Percentiles rank a stretch among this genome's conserved stretches.
Conservation (phyloP, 2,113 vertebrate genomes). For the Brachypodius melanocephalos region DNA sequence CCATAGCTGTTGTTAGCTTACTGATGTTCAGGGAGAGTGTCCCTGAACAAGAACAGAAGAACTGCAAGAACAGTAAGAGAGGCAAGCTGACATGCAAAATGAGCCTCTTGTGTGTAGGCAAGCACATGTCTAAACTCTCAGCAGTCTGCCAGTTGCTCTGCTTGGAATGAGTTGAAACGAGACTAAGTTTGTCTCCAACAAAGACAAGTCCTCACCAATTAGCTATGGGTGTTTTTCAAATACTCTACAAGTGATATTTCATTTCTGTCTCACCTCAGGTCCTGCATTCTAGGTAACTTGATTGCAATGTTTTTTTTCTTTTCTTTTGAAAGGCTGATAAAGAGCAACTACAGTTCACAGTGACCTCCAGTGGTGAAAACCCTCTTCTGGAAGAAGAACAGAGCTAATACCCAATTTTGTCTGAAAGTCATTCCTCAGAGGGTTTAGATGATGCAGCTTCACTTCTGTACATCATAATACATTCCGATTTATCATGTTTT, state of each 20-base stretch:
- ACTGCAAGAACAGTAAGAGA: not conserved
- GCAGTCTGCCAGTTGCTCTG: not conserved
- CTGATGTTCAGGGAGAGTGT: not conserved
- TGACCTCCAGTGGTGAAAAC: conserved; percentile 63
- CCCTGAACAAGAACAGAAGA: too few relatives aligned
- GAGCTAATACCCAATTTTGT: not conserved
- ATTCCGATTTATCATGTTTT: not conserved
- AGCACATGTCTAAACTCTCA: not conserved
- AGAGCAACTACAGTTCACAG: conserved; percentile 34
- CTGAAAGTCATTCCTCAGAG: not conserved
- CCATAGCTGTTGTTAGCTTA: not conserved
- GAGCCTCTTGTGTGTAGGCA: not conserved
- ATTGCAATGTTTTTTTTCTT: not conserved
- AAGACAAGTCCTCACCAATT: not conserved
- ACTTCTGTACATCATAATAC: not conserved
- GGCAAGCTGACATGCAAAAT: not conserved
- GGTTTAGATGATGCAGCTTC: not conserved
- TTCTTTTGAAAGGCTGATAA: not conserved
- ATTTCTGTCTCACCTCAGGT: not conserved
- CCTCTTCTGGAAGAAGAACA: not conserved
- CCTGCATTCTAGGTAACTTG: not conserved
- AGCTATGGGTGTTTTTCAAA: not conserved
- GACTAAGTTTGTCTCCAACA: not conserved
- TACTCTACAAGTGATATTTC: not conserved
- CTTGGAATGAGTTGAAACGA: not conserved